Conservation (phyloP, 2,888 invertebrate species). For the Mythimna pallens region DNA sequence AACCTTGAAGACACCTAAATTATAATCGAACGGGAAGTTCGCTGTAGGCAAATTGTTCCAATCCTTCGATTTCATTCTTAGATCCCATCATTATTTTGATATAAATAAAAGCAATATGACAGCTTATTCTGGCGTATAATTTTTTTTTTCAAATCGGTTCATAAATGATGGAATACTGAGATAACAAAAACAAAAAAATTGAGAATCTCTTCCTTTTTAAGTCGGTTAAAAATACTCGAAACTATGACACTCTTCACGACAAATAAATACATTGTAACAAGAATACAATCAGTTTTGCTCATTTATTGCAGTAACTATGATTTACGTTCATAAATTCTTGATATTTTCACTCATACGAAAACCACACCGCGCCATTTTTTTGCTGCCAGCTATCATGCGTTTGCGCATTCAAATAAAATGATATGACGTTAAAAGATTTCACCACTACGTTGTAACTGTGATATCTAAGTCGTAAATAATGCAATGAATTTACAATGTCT, state of each 20-base stretch:
- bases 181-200: too few species aligned
- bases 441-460: constrained; percentile 54
- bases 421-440: constrained; percentile 64
- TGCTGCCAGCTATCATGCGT: constrained; percentile 27
- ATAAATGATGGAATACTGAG: too few species aligned
- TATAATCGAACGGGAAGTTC: too few species aligned
- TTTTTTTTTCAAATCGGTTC: too few species aligned
- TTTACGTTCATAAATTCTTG: constrained; percentile 27
- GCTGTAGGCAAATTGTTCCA: too few species aligned
- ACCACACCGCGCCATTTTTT: constrained; percentile 21
- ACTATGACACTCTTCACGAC: background rate
- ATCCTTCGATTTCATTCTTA: too few species aligned
- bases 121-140: too few species aligned
- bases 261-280: background rate
- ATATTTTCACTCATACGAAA: constrained; percentile 39
- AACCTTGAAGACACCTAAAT: too few species aligned
- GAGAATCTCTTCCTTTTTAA: too few species aligned
- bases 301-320: constrained; percentile 5
- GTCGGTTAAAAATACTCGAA: too few species aligned
- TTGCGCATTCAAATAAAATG: constrained; percentile 54
- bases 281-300: background rate
- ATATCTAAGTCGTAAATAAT: constrained; percentile 43
- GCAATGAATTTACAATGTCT: constrained; percentile 16
- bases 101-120: too few species aligned
- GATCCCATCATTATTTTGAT: too few species aligned